Base-by-base conservation (phyloP, 2,113 vertebrate species). In the Echinops telfairi region DNA sequence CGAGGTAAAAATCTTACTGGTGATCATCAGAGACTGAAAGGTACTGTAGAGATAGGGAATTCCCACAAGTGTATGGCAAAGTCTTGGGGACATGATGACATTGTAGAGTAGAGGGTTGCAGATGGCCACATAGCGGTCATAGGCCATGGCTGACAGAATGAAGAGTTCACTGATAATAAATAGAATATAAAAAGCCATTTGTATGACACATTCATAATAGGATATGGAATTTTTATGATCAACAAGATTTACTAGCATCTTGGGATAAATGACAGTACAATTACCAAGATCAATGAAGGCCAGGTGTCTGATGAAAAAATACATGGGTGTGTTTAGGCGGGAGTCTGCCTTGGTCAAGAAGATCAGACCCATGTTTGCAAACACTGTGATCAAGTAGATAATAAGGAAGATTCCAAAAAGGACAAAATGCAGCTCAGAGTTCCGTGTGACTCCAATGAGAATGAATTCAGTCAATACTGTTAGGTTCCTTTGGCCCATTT, bases 241-340 rank as follows among this genome's bases (percentile, higher is more conserved):
- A 16, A 73, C 47, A 29, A 90, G 47, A 25, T 82, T 80, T 6
- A 36, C 33, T 14, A 90, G 19, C 78, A 82, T 90, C 31, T 90
- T 70, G 6, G 88, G 78, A 16, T 38, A 43, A 16, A 90, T 70
- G 27, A 40, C 78, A 7, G 88, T 71, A 16, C 64, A 71, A 90
- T 90, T 86, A n/a, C 87, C 92, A 33, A 86, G 77, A n/a, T 92
- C 83, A 57, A 88, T 92, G 77, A 92, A 38, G 57, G 88, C 43
- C 68, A 77, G 25, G 19, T 71, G 16, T 71, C 70, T 71, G 70
- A 71, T n/a, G 25, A 77, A 77, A 27, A 40, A 77, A 40, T 43
- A 43, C 75, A 43, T 43, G 6, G 23, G 25, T 27, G 38, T 43
- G 16, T 77, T 38, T 40, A 25, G 23, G 70, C 23, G 31, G n/a